Evolutionary conservation across 2,113 vertebrate species (phyloP).

Genomic region (Regulus satrapa): DNA sequence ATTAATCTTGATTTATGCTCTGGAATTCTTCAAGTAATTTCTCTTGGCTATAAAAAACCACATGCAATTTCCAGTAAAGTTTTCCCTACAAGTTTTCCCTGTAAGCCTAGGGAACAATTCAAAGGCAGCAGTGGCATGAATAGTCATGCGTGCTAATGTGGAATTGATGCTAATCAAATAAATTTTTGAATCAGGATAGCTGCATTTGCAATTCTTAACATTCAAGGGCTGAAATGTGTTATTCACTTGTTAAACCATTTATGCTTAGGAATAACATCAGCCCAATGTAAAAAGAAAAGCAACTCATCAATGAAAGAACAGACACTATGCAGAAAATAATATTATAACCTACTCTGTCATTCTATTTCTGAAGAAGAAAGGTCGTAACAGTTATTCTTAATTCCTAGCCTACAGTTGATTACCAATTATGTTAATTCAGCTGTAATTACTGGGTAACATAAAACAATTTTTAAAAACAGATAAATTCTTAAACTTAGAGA

Average conservation of each 20-base stretch:
- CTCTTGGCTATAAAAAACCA: not conserved
- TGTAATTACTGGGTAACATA: not conserved
- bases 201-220: not conserved
- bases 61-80: not conserved
- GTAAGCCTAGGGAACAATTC: not conserved
- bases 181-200: not conserved
- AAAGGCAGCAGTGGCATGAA: not conserved
- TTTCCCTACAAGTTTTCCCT: not conserved
- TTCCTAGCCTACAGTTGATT: not conserved
- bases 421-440: not conserved
- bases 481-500: not conserved
- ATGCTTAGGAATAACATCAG: not conserved
- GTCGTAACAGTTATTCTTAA: not conserved
- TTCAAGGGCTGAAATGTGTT: not conserved
- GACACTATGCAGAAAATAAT: not conserved
- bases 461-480: not conserved
- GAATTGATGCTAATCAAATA: not conserved
- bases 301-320: not conserved
- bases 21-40: not conserved
- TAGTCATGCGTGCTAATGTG: not conserved
- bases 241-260: not conserved
- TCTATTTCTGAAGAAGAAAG: not conserved
- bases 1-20: not conserved
- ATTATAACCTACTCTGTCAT: not conserved
- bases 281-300: not conserved